Percentiles rank a stretch among this genome's conserved stretches.
phyloP scores from a whole-genome alignment of 2,797 vertebrate genomes.

The Eutrigla gurnardus region DNA sequence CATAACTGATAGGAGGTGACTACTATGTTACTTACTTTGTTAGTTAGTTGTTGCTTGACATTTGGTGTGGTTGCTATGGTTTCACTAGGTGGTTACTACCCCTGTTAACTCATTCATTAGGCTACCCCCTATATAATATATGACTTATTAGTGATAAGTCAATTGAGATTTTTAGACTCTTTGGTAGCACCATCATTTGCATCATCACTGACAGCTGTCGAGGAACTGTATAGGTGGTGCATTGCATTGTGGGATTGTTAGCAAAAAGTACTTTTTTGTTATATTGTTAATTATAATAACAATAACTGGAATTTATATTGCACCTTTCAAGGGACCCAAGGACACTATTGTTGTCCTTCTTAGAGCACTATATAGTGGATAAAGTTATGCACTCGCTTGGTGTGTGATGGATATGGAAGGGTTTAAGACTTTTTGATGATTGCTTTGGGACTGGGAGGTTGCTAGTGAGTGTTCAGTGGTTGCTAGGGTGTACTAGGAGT shows the following conservation, averaged over 20 bases:
- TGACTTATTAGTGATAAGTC: neutral
- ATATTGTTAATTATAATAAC: neutral
- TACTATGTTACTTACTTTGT: conserved; percentile 1
- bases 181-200: neutral
- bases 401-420: neutral
- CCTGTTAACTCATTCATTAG: neutral
- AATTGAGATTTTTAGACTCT: neutral
- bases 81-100: conserved; percentile 11
- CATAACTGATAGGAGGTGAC: neutral
- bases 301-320: too few species aligned
- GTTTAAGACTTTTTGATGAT: neutral
- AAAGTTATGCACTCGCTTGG: neutral
- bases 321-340: too few species aligned
- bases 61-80: conserved; percentile 10
- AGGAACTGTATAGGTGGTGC: neutral
- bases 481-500: neutral
- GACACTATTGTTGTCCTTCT: too few species aligned
- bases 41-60: conserved; percentile 1
- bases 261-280: neutral
- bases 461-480: neutral
- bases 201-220: neutral
- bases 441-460: neutral
- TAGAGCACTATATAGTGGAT: neutral
- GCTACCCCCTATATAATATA: neutral
- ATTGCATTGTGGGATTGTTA: neutral